Evolutionary conservation across 2,888 invertebrate genomes (phyloP).

Genomic region (Troides helena): DNA sequence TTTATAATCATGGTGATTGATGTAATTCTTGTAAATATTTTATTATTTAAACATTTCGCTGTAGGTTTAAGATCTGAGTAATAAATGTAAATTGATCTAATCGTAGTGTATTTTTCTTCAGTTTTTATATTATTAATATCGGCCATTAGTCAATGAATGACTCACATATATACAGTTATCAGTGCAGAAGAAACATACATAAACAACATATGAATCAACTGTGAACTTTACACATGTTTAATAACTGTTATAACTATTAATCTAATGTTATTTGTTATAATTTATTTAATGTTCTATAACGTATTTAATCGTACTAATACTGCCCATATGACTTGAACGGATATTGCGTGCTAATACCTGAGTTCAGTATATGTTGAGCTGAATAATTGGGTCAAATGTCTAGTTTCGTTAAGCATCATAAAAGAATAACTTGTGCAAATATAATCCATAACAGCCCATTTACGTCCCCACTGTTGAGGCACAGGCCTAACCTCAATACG

Average conservation of each 20-base stretch:
- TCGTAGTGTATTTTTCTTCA: not conserved
- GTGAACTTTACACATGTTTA: conserved; percentile 16
- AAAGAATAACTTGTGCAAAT: too few relatives aligned
- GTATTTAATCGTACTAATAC: not conserved
- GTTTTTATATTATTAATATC: not conserved
- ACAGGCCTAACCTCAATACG: too few relatives aligned
- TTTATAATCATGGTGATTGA: too few relatives aligned
- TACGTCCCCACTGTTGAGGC: too few relatives aligned
- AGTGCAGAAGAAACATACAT: conserved; percentile 6
- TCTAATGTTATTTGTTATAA: not conserved
- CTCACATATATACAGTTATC: not conserved
- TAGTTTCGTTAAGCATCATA: not conserved
- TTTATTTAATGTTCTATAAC: not conserved
- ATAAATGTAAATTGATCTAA: not conserved
- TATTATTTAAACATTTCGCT: not conserved
- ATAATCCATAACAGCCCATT: too few relatives aligned
- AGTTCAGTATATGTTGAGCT: not conserved
- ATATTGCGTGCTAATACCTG: not conserved
- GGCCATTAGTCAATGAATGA: conserved; percentile 1
- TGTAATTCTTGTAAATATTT: not conserved
- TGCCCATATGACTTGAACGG: not conserved
- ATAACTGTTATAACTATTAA: conserved; percentile 1
- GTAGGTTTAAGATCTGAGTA: not conserved
- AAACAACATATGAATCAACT: conserved; percentile 16
- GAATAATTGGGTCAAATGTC: not conserved